Percentiles rank a stretch among this genome's conserved stretches.
These are phyloP conservation scores for Tapirus terrestris DNA, from an alignment of 2,113 vertebrate species.

Conservation along the genomic window DNA sequence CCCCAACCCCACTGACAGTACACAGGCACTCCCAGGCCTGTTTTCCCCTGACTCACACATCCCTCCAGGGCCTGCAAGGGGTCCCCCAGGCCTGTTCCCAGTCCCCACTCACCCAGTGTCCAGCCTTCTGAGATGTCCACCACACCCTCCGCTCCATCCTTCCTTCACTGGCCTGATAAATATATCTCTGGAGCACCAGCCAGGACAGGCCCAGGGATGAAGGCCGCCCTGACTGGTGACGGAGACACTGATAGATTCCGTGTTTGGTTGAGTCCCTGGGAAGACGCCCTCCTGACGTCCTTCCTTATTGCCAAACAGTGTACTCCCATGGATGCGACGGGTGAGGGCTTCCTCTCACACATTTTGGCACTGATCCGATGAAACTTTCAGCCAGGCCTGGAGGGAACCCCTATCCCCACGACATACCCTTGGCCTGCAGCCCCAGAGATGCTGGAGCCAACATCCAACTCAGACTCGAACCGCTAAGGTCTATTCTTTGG, in stretches of 20 bases:
- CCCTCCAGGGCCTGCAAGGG: background rate
- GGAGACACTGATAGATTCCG: background rate
- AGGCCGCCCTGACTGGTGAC: fast-evolving
- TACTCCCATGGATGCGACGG: fast-evolving
- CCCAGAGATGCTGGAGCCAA: too few species aligned
- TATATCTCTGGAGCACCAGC: background rate
- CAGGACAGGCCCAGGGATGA: background rate
- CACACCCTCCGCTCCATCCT: background rate
- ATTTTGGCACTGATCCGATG: fast-evolving
- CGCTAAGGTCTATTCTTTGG: background rate
- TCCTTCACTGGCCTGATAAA: background rate
- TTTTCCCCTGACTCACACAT: background rate
- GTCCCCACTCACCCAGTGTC: background rate
- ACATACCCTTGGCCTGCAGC: background rate
- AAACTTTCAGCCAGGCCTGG: background rate
- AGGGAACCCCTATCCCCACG: background rate
- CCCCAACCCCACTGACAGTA: background rate
- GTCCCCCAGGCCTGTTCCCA: background rate
- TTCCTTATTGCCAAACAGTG: background rate
- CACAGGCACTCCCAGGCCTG: background rate
- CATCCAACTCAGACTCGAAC: background rate
- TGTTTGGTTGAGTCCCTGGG: too few species aligned
- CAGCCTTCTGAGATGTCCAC: background rate
- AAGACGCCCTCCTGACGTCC: fast-evolving
- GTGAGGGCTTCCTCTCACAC: background rate